Evolutionary conservation across 2,113 vertebrate species (phyloP).

Genomic region (Phrynosoma platyrhinos): DNA sequence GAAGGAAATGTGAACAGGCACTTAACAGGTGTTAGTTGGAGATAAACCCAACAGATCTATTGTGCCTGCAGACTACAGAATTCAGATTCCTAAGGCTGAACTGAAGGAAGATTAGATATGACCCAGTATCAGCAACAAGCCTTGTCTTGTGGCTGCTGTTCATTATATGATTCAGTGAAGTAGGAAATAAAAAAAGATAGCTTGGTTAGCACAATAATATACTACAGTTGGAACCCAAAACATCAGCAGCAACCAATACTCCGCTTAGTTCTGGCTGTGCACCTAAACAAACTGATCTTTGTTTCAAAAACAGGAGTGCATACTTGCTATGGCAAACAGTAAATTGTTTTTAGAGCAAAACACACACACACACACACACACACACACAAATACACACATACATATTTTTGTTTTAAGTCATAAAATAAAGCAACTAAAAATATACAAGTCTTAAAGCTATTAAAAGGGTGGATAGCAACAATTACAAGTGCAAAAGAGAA

Average conservation of each 20-base stretch:
- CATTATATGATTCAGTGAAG: slow-evolving; percentile 10
- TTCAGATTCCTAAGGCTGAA: not conserved
- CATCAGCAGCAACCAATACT: not conserved
- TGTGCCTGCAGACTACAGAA: not conserved
- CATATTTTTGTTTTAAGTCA: no score
- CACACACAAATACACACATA: no score
- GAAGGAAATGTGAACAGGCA: not conserved
- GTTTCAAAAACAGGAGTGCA: not conserved
- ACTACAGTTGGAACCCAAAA: not conserved
- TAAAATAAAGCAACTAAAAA: no score
- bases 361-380: no score
- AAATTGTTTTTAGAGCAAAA: no score
- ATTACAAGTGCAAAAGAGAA: no score
- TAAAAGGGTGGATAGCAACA: no score
- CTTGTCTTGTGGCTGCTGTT: not conserved
- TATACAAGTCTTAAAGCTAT: no score
- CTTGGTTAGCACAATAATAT: slow-evolving; percentile 14
- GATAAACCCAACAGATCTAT: fast-evolving
- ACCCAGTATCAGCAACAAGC: not conserved
- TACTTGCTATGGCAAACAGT: no score
- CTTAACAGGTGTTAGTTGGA: slow-evolving; percentile 48
- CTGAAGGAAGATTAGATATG: slow-evolving; percentile 8
- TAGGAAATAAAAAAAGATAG: not conserved
- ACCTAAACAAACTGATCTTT: not conserved
- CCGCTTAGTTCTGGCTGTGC: no score